These are phyloP conservation scores for Hirtodrosophila alboralis DNA, from an alignment of 2,888 invertebrate genomes.

Conservation along the genomic window DNA sequence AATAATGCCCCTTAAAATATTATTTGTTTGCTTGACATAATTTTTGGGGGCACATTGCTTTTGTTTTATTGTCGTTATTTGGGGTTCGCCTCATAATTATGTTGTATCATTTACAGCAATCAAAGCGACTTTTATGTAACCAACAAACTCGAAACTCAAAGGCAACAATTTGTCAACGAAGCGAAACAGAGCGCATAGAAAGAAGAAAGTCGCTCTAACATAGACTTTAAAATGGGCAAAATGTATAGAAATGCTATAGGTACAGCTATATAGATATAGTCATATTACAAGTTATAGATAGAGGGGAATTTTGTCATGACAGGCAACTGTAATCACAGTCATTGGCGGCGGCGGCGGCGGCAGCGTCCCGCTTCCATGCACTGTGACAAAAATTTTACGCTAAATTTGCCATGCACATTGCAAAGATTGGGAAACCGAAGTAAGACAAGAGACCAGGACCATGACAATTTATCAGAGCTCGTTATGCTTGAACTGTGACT, in stretches of 20 bases:
- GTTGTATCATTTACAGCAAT: conserved; percentile 73
- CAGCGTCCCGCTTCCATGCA: conserved; percentile 59
- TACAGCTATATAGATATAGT: conserved; percentile 6
- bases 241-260: conserved; percentile 1
- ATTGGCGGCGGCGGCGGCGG: no score
- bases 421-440: conserved; percentile 30
- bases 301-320: conserved; percentile 1
- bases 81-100: conserved; percentile 54
- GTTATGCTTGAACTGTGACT: conserved; percentile 60
- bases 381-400: conserved; percentile 73
- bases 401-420: conserved; percentile 65
- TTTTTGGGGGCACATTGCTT: conserved; percentile 30
- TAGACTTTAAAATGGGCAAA: not conserved
- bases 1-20: conserved; percentile 1
- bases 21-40: conserved; percentile 59
- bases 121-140: conserved; percentile 62
- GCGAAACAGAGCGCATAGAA: conserved; percentile 64
- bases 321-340: conserved; percentile 61
- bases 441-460: conserved; percentile 13
- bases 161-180: conserved; percentile 36
- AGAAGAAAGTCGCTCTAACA: conserved; percentile 27
- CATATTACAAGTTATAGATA: not conserved
- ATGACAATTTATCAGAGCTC: conserved; percentile 57
- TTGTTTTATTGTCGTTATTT: conserved; percentile 44
- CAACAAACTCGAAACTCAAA: conserved; percentile 42